Evolutionary conservation across 2,113 vertebrate species (phyloP).

Genomic region (Tinamus guttatus): DNA sequence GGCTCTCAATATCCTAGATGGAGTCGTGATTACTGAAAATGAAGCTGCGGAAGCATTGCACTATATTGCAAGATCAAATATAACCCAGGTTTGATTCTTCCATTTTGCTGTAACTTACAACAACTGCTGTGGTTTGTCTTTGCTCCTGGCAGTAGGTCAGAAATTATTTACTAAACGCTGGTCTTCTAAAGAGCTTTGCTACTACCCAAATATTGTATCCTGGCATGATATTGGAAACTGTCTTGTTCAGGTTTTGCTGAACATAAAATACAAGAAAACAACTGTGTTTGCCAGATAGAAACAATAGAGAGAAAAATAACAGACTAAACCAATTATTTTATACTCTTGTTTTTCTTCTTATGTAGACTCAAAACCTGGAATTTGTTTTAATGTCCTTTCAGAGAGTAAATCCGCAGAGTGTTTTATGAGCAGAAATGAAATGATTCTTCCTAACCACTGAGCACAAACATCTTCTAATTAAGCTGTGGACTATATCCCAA

Average conservation of each 20-base stretch:
- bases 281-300: background rate
- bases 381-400: background rate
- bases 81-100: slow-evolving; percentile 77
- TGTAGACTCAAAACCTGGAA: background rate
- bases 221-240: background rate
- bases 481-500: background rate
- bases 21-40: slow-evolving; percentile 77
- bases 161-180: background rate
- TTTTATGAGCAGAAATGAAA: background rate
- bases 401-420: background rate
- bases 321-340: background rate
- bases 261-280: background rate
- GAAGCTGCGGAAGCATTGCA: slow-evolving; percentile 73
- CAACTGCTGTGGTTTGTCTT: background rate
- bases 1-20: slow-evolving; percentile 80
- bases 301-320: background rate
- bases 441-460: background rate
- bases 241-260: background rate
- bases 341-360: background rate
- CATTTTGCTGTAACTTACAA: background rate
- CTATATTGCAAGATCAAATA: slow-evolving; percentile 72
- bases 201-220: background rate
- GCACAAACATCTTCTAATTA: background rate
- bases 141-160: background rate
- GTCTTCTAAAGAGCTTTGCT: background rate